These are phyloP conservation scores for Chiridota heheva DNA, from an alignment of 35 echinoderm and acorn worm genomes.

Conservation along the genomic window DNA sequence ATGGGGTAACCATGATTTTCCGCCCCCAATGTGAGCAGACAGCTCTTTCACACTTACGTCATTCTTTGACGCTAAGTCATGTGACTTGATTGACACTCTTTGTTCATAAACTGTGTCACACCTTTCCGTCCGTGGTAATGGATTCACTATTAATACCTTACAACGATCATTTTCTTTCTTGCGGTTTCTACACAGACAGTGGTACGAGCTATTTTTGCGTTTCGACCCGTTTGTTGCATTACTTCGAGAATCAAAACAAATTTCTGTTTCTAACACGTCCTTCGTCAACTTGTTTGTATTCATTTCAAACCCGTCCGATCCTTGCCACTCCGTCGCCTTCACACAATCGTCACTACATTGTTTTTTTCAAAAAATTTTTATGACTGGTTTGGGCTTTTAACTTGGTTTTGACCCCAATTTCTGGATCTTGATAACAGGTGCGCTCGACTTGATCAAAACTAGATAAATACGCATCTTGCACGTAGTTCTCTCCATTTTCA, in stretches of 20 bases:
- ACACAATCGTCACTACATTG: too few relatives aligned
- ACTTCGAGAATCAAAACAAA: not conserved
- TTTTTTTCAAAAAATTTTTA: too few relatives aligned
- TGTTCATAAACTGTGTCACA: not conserved
- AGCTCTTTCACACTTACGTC: not conserved
- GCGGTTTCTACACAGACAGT: not conserved
- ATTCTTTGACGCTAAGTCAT: not conserved
- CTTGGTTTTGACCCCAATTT: not conserved
- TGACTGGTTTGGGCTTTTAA: too few relatives aligned
- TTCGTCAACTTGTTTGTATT: not conserved
- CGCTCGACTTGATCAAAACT: not conserved
- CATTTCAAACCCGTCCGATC: not conserved
- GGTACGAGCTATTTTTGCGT: not conserved
- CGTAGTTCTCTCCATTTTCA: slow-evolving; percentile 32
- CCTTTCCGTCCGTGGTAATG: slow-evolving; percentile 2
- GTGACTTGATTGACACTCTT: not conserved
- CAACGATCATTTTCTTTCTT: not conserved
- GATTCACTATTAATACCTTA: slow-evolving; percentile 40
- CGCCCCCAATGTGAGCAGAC: not conserved
- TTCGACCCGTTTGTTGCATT: not conserved
- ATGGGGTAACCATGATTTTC: not conserved
- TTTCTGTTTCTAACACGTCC: not conserved
- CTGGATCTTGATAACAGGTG: not conserved
- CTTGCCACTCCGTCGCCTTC: too few relatives aligned
- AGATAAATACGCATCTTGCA: slow-evolving; percentile 32